Evolutionary conservation across 2,888 invertebrate species (phyloP).

Genomic region (Malacosoma neustria): DNA sequence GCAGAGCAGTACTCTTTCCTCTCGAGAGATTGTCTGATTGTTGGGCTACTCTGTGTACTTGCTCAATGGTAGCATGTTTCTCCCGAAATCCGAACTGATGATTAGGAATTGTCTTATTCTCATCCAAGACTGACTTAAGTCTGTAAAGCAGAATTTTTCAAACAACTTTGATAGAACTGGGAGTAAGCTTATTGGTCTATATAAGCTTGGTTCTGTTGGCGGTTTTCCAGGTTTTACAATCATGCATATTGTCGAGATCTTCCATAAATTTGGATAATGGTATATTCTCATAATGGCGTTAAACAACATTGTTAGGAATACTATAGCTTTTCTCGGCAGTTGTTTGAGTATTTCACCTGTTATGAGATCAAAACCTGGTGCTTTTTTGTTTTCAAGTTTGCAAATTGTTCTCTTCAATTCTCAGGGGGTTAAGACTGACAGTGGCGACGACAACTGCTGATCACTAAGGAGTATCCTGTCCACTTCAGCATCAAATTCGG

Average conservation of each 20-base stretch:
- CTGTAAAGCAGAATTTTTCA: no score
- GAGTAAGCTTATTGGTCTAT: no score
- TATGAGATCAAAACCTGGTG: slow-evolving; percentile 3
- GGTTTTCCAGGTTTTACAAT: neutral
- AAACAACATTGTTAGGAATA: no score
- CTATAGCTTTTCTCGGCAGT: slow-evolving; percentile 3
- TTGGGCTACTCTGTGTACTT: no score
- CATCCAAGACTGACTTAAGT: no score
- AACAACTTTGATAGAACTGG: no score
- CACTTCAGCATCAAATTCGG: neutral
- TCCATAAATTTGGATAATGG: neutral
- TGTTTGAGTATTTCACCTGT: slow-evolving; percentile 1
- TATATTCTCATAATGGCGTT: neutral
- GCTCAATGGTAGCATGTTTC: no score
- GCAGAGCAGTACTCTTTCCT: no score
- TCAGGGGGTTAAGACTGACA: neutral
- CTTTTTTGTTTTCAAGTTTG: slow-evolving; percentile 1
- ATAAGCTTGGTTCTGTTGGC: no score
- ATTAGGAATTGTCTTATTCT: no score
- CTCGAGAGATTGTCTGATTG: no score
- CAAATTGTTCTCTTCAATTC: neutral
- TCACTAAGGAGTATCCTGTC: neutral
- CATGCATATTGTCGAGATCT: neutral
- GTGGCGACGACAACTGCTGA: neutral
- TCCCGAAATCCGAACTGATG: no score